A percentile compares a stretch with the other conserved stretches of the same genome.
These are phyloP conservation scores for Erinaceus europaeus DNA, from an alignment of 2,113 vertebrate genomes.

Conservation along the genomic window DNA sequence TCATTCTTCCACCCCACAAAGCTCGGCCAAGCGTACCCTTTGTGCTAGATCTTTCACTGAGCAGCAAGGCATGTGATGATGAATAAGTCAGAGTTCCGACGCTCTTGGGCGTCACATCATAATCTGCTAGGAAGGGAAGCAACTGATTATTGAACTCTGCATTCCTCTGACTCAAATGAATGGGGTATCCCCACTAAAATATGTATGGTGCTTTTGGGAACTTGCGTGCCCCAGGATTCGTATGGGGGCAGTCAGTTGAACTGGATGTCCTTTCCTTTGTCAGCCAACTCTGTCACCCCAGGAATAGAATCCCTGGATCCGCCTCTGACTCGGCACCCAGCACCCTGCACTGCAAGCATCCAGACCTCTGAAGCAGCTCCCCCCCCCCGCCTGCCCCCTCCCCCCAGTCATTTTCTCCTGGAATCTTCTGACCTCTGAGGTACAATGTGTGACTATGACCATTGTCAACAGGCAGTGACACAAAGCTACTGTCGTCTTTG, in stretches of 20 bases:
- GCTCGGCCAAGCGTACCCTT: neutral
- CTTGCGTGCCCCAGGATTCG: neutral
- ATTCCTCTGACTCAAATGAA: slow-evolving; percentile 28
- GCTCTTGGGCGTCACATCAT: neutral
- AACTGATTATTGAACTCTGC: neutral
- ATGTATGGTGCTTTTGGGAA: neutral
- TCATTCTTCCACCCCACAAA: neutral
- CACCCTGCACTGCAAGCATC: too few species aligned
- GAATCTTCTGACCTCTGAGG: slow-evolving; percentile 10
- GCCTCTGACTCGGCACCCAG: neutral
- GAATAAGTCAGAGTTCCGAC: neutral
- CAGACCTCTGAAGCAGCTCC: neutral
- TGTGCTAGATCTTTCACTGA: neutral
- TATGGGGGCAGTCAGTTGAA: neutral
- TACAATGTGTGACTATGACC: neutral
- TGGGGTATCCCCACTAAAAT: slow-evolving; percentile 32
- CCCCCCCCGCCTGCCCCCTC: neutral
- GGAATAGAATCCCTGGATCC: neutral
- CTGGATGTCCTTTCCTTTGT: slow-evolving; percentile 16
- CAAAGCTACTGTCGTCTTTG: slow-evolving; percentile 54
- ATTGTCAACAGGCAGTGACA: slow-evolving; percentile 59
- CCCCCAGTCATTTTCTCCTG: neutral
- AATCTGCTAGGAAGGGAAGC: neutral
- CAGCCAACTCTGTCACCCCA: neutral
- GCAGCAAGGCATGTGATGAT: neutral